A percentile compares a stretch with the other conserved stretches of the same genome.
These are phyloP conservation scores for Varroa destructor DNA, from an alignment of 1,140 invertebrate genomes.

Conservation along the genomic window DNA sequence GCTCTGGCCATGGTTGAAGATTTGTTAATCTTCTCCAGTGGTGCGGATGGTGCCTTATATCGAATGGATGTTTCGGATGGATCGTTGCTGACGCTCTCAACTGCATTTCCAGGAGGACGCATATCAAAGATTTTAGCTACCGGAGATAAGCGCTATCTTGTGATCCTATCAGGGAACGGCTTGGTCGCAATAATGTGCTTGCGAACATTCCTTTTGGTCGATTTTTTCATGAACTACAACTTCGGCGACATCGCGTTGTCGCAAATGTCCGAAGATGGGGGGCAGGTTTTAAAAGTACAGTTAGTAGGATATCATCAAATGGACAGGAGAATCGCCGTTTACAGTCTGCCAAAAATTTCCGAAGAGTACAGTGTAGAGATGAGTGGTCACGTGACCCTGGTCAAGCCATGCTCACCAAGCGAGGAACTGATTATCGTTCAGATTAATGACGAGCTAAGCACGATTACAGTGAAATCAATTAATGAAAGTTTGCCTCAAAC, in stretches of 20 bases:
- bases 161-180: neutral
- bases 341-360: neutral
- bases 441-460: slow-evolving; percentile 1
- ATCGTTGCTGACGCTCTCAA: neutral
- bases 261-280: neutral
- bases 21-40: neutral
- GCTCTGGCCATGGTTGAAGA: neutral
- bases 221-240: slow-evolving; percentile 5
- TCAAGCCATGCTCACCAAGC: neutral
- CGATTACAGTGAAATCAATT: slow-evolving; percentile 12
- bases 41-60: neutral
- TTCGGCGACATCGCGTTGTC: slow-evolving; percentile 9
- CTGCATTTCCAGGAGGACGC: slow-evolving; percentile 6
- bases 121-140: slow-evolving; percentile 1
- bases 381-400: neutral
- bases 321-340: slow-evolving; percentile 2
- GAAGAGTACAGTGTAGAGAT: slow-evolving; percentile 3
- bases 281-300: slow-evolving; percentile 3
- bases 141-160: slow-evolving; percentile 10
- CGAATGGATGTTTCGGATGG: neutral
- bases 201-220: slow-evolving; percentile 5
- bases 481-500: slow-evolving; percentile 8
- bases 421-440: neutral
- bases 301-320: neutral
- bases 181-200: slow-evolving; percentile 3